Evolutionary conservation across 2,797 vertebrate species (phyloP).

Genomic region (Mus minutoides): DNA sequence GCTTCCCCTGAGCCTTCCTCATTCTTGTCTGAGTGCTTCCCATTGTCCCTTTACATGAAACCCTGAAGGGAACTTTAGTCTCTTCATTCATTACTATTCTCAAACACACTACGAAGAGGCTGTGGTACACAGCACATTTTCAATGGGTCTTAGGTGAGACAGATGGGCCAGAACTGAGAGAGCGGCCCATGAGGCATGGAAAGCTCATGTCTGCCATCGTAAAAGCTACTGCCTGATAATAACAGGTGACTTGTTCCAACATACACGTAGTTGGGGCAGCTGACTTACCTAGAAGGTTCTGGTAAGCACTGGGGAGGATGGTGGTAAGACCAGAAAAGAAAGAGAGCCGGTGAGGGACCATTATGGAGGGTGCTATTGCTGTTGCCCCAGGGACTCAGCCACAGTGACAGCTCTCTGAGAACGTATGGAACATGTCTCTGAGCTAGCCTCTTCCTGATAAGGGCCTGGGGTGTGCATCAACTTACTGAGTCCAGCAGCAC

Average conservation of each 20-base stretch:
- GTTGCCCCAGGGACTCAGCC: neutral
- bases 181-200: neutral
- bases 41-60: neutral
- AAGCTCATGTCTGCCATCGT: neutral
- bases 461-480: no score
- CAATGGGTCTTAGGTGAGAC: neutral
- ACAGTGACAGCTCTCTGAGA: neutral
- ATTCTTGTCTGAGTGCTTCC: neutral
- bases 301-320: neutral
- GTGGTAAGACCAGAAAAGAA: neutral
- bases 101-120: neutral
- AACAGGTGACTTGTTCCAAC: neutral
- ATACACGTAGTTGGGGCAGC: neutral
- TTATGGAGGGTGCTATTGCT: neutral
- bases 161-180: neutral
- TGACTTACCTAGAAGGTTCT: neutral
- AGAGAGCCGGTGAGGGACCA: neutral
- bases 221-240: neutral
- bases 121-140: neutral
- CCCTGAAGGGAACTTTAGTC: neutral
- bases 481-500: neutral
- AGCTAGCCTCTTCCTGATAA: neutral
- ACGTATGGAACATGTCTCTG: neutral
- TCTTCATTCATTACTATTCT: neutral
- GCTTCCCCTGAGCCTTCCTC: neutral